Evolutionary conservation across 2,113 vertebrate species (phyloP).

Genomic region (Ovibos moschatus): DNA sequence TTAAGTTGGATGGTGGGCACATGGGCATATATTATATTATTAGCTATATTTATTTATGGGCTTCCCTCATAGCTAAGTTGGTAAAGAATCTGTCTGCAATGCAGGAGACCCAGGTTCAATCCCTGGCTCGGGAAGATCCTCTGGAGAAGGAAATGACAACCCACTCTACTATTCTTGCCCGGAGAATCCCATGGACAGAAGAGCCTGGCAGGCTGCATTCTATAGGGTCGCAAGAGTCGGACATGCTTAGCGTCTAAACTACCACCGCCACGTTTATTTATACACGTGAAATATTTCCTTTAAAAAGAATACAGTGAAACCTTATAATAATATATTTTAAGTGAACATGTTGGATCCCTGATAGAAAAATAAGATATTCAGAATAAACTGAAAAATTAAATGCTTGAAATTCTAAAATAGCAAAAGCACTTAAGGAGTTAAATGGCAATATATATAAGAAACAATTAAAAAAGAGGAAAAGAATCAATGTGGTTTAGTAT

Average conservation of each 20-base stretch:
- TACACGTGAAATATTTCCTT: neutral
- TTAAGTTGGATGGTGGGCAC: neutral
- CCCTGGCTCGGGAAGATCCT: neutral
- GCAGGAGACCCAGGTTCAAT: neutral
- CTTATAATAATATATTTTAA: conserved; percentile 20
- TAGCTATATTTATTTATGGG: conserved; percentile 19
- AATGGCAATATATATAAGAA: conserved; percentile 12
- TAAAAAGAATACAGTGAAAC: neutral
- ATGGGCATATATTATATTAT: neutral
- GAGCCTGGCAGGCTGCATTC: neutral
- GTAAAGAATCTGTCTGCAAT: neutral
- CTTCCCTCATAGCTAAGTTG: neutral
- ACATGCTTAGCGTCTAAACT: neutral
- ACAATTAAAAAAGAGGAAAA: neutral
- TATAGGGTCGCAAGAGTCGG: neutral
- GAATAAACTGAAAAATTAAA: conserved; percentile 11
- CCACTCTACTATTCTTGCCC: neutral
- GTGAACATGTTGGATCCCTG: neutral
- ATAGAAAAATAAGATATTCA: conserved; percentile 13
- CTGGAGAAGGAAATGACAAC: neutral
- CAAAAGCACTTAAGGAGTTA: neutral
- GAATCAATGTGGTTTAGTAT: neutral
- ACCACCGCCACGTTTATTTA: neutral
- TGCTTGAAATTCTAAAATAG: conserved; percentile 29
- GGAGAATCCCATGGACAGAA: neutral